Evolutionary conservation across 1,140 invertebrate species (phyloP), one percentile per base, ranked within the genome.

Genomic region (Brachionus sp.): DNA sequence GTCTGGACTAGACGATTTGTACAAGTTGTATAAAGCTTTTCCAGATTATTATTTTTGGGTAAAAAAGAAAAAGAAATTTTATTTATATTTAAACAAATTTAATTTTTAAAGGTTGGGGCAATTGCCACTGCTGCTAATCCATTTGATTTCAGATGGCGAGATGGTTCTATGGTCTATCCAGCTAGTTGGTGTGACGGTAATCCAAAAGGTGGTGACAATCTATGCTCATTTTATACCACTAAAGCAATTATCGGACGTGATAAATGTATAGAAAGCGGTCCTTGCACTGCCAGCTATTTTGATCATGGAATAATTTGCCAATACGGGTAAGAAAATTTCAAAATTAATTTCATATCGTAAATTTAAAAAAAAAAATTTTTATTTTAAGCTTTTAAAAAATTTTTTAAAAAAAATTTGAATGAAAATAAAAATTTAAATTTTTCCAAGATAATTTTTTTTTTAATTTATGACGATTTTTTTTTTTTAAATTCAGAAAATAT

Each of bases 21-120:
- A 80, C 33, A 80, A 80, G 57, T 29, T 80, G 9, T 80, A 80
- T 19, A 80, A 80, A 62, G 77, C 77, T 62, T 80, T 35, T 80
- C 46, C 77, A 62, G 35, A 80, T 66, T 80, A 62, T 44, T 80
- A 80, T 62, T 80, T 62, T 37, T 80, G 77, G 77, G 77, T 80
- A 62, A 62, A 53, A 33, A 13, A 33, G 3, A 29, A 29, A 29
- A 29, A 29, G 29, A 29, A 29, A 29, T 78, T 33, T 13, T 16
- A 42, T 57, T 57, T 9, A 19, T 25, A n/a, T 25, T 33, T 19
- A 6, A 16, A 16, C 25, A 6, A 10, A 57, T 62, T n/a, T 25
- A 53, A 16, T 50, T 50, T 78, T 16, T 7, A 53, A 16, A 80
- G 77, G 37, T 80, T 9, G 77, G 77, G 35, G 77, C 77, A 1